phyloP scores from a whole-genome alignment of 2,113 vertebrate species.

The Poeciliopsis prolifica region DNA sequence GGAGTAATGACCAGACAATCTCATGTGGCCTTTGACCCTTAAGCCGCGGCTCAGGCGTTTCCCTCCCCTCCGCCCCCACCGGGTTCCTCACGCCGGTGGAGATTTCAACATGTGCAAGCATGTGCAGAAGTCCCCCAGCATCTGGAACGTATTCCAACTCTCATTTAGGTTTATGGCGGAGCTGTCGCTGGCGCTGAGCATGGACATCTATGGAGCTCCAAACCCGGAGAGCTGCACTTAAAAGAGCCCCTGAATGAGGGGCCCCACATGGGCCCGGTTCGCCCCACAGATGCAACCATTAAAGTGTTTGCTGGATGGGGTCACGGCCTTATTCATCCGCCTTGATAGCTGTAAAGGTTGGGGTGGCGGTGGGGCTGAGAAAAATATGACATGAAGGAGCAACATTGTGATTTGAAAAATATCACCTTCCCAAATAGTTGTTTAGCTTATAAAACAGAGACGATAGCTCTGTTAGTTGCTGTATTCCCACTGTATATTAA shows the following conservation, averaged over 20 bases:
- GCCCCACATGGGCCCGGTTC: slow-evolving; percentile 34
- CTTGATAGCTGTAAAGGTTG: slow-evolving; percentile 27
- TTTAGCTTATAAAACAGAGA: not conserved
- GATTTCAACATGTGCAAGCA: not conserved
- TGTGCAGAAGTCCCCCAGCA: slow-evolving; percentile 46
- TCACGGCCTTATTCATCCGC: slow-evolving; percentile 55
- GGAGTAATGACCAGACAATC: slow-evolving; percentile 59
- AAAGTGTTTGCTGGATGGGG: slow-evolving; percentile 40
- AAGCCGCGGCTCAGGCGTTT: slow-evolving; percentile 45
- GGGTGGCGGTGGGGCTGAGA: too few species aligned
- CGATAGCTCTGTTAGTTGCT: not conserved
- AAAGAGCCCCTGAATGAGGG: slow-evolving; percentile 63
- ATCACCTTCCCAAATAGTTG: not conserved
- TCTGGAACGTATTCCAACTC: slow-evolving; percentile 75
- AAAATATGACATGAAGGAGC: slow-evolving; percentile 40
- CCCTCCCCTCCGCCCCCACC: slow-evolving; percentile 33
- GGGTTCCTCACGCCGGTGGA: slow-evolving; percentile 43
- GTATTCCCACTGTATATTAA: not conserved
- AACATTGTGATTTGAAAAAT: slow-evolving; percentile 1
- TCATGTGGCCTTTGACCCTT: slow-evolving; percentile 65
- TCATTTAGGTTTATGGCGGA: slow-evolving; percentile 71
- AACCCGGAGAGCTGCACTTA: slow-evolving; percentile 42
- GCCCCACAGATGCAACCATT: slow-evolving; percentile 55
- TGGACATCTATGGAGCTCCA: slow-evolving; percentile 66
- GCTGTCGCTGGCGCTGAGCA: slow-evolving; percentile 66